A percentile compares a stretch with the other conserved stretches of the same genome.
phyloP scores from a whole-genome alignment of 2,888 invertebrate species.

The Eristalis tenax region DNA sequence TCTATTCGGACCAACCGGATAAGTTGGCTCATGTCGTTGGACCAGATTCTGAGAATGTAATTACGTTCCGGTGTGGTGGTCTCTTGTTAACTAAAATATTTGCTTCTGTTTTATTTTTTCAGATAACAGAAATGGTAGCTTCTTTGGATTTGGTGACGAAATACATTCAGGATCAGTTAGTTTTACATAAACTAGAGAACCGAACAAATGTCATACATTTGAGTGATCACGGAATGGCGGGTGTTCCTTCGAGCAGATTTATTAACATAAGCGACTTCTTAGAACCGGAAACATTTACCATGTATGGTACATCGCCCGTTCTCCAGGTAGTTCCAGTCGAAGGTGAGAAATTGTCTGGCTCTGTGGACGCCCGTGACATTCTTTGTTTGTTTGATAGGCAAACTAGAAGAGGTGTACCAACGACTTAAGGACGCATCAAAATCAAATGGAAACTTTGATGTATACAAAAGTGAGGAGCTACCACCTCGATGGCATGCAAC shows the following conservation, averaged over 20 bases:
- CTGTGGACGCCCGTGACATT: background rate
- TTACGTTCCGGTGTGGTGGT: background rate
- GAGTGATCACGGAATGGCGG: conserved; percentile 88
- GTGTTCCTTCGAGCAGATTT: conserved; percentile 82
- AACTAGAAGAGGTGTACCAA: conserved; percentile 82
- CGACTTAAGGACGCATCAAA: conserved; percentile 81
- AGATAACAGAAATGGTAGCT: conserved; percentile 79
- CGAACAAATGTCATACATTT: conserved; percentile 86
- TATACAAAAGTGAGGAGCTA: conserved; percentile 84
- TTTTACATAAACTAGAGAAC: conserved; percentile 81
- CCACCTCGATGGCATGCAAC: conserved; percentile 85
- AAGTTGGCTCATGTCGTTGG: conserved; percentile 84
- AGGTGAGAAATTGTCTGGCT: conserved; percentile 78
- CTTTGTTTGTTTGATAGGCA: conserved; percentile 78
- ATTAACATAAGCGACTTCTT: conserved; percentile 83
- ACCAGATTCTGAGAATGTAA: conserved; percentile 74
- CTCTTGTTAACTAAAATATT: background rate
- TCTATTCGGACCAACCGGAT: conserved; percentile 89
- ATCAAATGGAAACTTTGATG: conserved; percentile 82
- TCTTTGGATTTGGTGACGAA: conserved; percentile 83
- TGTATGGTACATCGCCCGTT: conserved; percentile 83
- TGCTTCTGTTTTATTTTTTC: background rate
- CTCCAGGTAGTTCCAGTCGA: conserved; percentile 84
- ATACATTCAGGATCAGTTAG: conserved; percentile 84
- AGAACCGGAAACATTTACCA: conserved; percentile 80